Base-by-base conservation (phyloP, 2,113 vertebrate genomes). In the Odobenus rosmarus region DNA sequence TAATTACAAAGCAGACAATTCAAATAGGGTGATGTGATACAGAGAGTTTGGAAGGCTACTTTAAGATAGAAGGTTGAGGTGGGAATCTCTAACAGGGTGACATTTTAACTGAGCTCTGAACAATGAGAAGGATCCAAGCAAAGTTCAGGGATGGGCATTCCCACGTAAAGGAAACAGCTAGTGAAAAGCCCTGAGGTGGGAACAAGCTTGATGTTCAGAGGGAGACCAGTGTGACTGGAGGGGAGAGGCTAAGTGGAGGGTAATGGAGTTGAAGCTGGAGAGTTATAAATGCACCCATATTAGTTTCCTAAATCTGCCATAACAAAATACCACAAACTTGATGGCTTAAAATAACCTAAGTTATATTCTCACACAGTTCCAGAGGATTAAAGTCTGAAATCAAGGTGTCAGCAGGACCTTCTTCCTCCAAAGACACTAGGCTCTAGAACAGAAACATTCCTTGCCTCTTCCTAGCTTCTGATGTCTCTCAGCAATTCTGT, bases 1-100 rank as follows among this genome's bases (percentile, higher is more conserved):
- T 67, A 95, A 90, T 42, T 36, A 4, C 31, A 93, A 95, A 85
- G 16, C 31, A 95, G 53, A 93, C 53, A 39, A 84, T 46, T 86
- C 87, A 76, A 76, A 55, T 36, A 67, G 9, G 28, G 9, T 85
- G 7, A 77, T n/a, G 11, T 57, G 26, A 80, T 62, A 79, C 10
- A n/a, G 55, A 88, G 2, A 72, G 36, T 51, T 87, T 46, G 33
- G 36, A 28, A 79, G 13, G 49, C 42, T 88, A 49, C 53, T 81
- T 88, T 85, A 82, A 31, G 90, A 76, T 51, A 51, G 8, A 39
- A 86, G 89, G 23, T 55, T 81, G 26, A 85, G 31, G 42, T 77
- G 69, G n/a, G 1, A 93, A 46, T 92, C 51, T 95, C 51, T 81
- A 46, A 94, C 46, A 71, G 31, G 31, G 24, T 69, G 14, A 76